Evolutionary conservation across 2,113 vertebrate genomes (phyloP).

Genomic region (Gymnocephalus cernua): DNA sequence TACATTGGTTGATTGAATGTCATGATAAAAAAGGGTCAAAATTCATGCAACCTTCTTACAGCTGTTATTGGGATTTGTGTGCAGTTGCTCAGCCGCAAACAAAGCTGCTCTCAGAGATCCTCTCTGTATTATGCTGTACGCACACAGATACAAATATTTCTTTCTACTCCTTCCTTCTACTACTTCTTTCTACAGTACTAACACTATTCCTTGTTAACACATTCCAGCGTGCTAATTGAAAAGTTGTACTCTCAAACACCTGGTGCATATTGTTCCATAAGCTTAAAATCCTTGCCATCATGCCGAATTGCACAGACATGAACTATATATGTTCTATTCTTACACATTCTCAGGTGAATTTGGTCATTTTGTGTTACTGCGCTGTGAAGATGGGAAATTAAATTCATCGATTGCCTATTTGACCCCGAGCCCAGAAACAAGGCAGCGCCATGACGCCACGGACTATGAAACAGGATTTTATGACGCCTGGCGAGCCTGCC

Average conservation of each 20-base stretch:
- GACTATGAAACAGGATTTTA: constrained; percentile 61
- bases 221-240: neutral
- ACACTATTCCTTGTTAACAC: neutral
- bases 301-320: neutral
- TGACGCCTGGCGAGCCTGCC: neutral
- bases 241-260: neutral
- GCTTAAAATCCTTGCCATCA: neutral
- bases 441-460: constrained; percentile 23
- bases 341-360: constrained; percentile 9
- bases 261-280: neutral
- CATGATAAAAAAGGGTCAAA: neutral
- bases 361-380: constrained; percentile 45
- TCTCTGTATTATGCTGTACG: neutral
- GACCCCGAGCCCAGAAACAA: constrained; percentile 34
- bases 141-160: neutral
- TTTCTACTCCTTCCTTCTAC: neutral
- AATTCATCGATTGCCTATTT: constrained; percentile 63
- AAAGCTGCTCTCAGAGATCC: neutral
- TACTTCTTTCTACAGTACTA: neutral
- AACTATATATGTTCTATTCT: neutral
- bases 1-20: neutral
- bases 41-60: neutral
- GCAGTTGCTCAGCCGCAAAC: neutral
- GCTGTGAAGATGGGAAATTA: constrained; percentile 61
- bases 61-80: neutral